Conservation (phyloP, 2,888 invertebrate species). For the Eilema griseolum region DNA sequence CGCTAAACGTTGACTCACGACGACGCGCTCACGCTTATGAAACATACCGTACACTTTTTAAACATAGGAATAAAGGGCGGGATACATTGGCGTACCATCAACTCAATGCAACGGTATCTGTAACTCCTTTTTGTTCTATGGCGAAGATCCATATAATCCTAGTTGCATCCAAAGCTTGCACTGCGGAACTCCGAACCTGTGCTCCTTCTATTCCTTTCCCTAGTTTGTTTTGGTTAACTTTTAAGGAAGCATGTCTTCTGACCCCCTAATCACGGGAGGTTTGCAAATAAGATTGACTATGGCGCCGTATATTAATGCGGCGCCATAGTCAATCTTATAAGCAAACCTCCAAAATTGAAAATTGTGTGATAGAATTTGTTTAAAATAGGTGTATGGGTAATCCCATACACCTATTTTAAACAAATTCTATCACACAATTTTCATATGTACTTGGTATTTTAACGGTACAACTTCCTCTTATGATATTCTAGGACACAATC, state of each 20-base stretch:
- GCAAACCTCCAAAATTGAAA: too few species aligned
- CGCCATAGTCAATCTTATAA: too few species aligned
- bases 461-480: too few species aligned
- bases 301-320: not conserved
- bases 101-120: constrained; percentile 10
- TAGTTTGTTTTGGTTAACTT: too few species aligned
- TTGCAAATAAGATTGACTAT: not conserved
- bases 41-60: constrained; percentile 40
- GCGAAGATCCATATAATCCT: not conserved
- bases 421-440: not conserved
- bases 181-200: too few species aligned
- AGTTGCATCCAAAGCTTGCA: not conserved
- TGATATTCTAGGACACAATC: too few species aligned
- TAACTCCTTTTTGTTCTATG: not conserved
- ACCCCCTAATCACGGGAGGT: not conserved
- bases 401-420: too few species aligned
- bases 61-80: constrained; percentile 13
- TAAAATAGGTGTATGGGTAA: too few species aligned
- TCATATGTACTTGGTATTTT: too few species aligned
- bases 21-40: constrained; percentile 47
- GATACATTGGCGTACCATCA: constrained; percentile 5
- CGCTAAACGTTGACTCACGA: constrained; percentile 68
- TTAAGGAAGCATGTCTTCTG: too few species aligned
- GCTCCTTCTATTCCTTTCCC: not conserved
- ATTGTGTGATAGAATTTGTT: not conserved